These are phyloP conservation scores for Lanistes nyassanus DNA, from an alignment of 1,140 invertebrate genomes.

Conservation along the genomic window DNA sequence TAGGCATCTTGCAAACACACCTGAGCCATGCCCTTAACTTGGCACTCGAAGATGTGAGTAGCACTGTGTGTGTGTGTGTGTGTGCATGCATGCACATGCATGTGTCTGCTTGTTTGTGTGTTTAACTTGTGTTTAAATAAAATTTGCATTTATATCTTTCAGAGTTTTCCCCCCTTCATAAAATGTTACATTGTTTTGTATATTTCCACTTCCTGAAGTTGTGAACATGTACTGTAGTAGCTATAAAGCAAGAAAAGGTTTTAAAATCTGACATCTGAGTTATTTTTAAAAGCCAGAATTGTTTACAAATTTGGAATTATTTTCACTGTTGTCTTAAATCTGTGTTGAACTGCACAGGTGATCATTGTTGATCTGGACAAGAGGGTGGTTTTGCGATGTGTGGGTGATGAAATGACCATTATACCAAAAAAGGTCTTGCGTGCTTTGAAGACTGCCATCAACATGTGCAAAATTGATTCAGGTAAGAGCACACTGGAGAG, in stretches of 20 bases:
- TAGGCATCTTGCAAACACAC: slow-evolving; percentile 73
- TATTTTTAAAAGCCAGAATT: too few relatives aligned
- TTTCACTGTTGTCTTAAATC: slow-evolving; percentile 10
- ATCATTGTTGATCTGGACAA: slow-evolving; percentile 76
- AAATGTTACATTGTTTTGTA: too few relatives aligned
- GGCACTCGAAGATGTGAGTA: slow-evolving; percentile 64
- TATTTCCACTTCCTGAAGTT: too few relatives aligned
- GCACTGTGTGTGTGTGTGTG: slow-evolving; percentile 1
- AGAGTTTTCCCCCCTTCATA: too few relatives aligned
- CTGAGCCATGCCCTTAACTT: slow-evolving; percentile 56
- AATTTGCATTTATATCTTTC: background rate
- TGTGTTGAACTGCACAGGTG: slow-evolving; percentile 65
- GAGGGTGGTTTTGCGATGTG: slow-evolving; percentile 68
- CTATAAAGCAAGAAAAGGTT: too few relatives aligned
- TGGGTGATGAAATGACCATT: slow-evolving; percentile 75
- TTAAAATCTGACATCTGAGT: too few relatives aligned
- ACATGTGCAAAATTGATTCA: slow-evolving; percentile 70
- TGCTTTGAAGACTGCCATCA: slow-evolving; percentile 73
- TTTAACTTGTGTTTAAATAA: background rate
- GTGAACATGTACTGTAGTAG: too few relatives aligned
- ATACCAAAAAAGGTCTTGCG: slow-evolving; percentile 73
- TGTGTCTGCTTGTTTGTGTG: too few relatives aligned
- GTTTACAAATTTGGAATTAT: too few relatives aligned
- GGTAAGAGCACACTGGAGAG: slow-evolving; percentile 51
- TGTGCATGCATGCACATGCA: background rate